Percentiles rank a stretch among this genome's conserved stretches.
Conservation (phyloP, 1,140 invertebrate species). For the Drosophila pruinosa region DNA sequence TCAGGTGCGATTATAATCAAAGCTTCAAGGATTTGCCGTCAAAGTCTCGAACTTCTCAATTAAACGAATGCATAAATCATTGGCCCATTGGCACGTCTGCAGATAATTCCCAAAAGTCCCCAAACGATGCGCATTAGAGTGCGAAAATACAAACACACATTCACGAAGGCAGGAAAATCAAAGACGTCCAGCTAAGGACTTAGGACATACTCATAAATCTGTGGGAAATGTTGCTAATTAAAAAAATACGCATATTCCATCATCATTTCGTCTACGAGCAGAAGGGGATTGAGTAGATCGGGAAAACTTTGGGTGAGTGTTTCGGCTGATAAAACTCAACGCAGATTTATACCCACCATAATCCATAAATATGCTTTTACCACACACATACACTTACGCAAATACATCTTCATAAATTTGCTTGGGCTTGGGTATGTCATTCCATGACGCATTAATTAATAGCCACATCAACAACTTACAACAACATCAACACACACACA, state of each 20-base stretch:
- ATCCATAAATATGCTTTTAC: constrained; percentile 81
- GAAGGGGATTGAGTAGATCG: not conserved
- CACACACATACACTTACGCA: constrained; percentile 27
- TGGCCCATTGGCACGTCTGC: constrained; percentile 64
- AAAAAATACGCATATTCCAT: constrained; percentile 82
- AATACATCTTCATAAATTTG: constrained; percentile 74
- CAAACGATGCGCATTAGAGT: constrained; percentile 62
- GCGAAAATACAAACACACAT: constrained; percentile 52
- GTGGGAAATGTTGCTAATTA: constrained; percentile 71
- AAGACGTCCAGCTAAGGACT: constrained; percentile 35
- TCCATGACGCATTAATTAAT: constrained; percentile 78
- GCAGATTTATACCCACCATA: constrained; percentile 79
- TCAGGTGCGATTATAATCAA: constrained; percentile 79
- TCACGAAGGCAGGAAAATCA: constrained; percentile 8
- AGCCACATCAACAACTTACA: constrained; percentile 78
- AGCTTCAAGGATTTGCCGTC: constrained; percentile 75
- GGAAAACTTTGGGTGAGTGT: constrained; percentile 25
- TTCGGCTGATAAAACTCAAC: constrained; percentile 61
- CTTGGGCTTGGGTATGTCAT: constrained; percentile 67
- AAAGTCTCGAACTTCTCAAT: constrained; percentile 82
- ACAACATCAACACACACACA: constrained; percentile 30
- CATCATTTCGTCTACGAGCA: constrained; percentile 51
- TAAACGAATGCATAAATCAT: constrained; percentile 82
- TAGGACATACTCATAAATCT: constrained; percentile 76
- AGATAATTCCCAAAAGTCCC: constrained; percentile 74